phyloP scores from a whole-genome alignment of 2,888 invertebrate genomes.

The Rutpela maculata region DNA sequence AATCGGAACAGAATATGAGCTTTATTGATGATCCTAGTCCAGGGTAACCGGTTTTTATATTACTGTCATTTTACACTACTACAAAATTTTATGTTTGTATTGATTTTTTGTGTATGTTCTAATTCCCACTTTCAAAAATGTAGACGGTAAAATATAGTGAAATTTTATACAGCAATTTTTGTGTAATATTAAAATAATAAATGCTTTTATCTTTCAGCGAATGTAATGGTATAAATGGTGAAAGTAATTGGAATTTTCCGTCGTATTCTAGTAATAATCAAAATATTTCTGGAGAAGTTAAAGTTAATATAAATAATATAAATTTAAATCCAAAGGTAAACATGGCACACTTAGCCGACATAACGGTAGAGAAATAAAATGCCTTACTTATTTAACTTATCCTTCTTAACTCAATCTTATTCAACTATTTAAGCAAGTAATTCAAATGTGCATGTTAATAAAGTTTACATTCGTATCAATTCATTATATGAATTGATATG shows the following conservation, averaged over 20 bases:
- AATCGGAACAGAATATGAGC: slow-evolving; percentile 82
- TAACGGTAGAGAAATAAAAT: too few relatives aligned
- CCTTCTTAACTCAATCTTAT: too few relatives aligned
- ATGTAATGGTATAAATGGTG: slow-evolving; percentile 66
- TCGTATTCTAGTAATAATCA: slow-evolving; percentile 63
- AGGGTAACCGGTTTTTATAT: slow-evolving; percentile 58
- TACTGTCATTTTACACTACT: neutral
- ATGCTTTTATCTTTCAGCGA: slow-evolving; percentile 63
- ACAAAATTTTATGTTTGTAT: slow-evolving; percentile 9
- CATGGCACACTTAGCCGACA: neutral
- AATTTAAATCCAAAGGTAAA: slow-evolving; percentile 72
- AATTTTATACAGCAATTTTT: neutral
- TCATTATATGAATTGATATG: too few relatives aligned
- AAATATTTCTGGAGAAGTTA: slow-evolving; percentile 59
- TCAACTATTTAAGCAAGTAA: too few relatives aligned
- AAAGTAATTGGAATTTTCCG: slow-evolving; percentile 64
- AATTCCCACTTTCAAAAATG: neutral
- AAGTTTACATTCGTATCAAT: too few relatives aligned
- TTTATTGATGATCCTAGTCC: slow-evolving; percentile 84
- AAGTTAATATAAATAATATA: slow-evolving; percentile 71
- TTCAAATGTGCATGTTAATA: too few relatives aligned
- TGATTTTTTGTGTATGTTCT: slow-evolving; percentile 28
- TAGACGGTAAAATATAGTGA: neutral
- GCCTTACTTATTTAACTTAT: too few relatives aligned
- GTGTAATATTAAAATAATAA: neutral